Evolutionary conservation across 2,797 vertebrate species (phyloP), one percentile per base, ranked within the genome.

Genomic region (Myotis planiceps): DNA sequence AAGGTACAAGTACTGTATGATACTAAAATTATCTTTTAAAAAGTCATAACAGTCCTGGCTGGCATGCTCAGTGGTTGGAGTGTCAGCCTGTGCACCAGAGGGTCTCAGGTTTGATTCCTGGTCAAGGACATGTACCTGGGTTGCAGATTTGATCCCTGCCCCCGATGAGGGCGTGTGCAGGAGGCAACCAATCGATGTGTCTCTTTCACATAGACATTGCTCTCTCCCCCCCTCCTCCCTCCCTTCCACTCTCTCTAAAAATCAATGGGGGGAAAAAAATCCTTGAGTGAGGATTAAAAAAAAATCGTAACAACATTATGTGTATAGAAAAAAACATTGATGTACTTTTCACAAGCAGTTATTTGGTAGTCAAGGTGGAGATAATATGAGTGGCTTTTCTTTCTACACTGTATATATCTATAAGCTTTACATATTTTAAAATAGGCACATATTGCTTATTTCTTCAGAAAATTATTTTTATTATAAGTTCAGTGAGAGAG

Each of bases 391-490:
- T 1, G 21, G 21, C 45, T 94, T 87, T 92, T 34, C 12, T 92
- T 91, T 58, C 47, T 19, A 81, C 1, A 76, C 72, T 87, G 7
- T 34, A 42, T 42, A 9, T 69, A 74, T 53, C 9, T 92, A 21
- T 71, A 92, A 95, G 34, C 71, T 63, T 72, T 87, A 42, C 66
- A 80, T 85, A 72, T 86, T 91, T 94, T 32, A 9, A 78, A 88
- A 45, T 51, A 74, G 58, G 3, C n/a, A 71, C 16, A 15, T 47
- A 72, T 76, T 81, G n/a, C 18, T 74, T 88, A 84, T 68, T 19
- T 92, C 47, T 81, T 78, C 13, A 96, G 74, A 94, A 92, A 92
- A 51, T 32, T 32, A 53, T 34, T 69, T 80, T 93, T 83, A 76
- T 93, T 69, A 75, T 78, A 76, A 83, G 85, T 88, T 85, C 37